Conservation (phyloP, 2,888 invertebrate species). For the Drosophila lutescens region DNA sequence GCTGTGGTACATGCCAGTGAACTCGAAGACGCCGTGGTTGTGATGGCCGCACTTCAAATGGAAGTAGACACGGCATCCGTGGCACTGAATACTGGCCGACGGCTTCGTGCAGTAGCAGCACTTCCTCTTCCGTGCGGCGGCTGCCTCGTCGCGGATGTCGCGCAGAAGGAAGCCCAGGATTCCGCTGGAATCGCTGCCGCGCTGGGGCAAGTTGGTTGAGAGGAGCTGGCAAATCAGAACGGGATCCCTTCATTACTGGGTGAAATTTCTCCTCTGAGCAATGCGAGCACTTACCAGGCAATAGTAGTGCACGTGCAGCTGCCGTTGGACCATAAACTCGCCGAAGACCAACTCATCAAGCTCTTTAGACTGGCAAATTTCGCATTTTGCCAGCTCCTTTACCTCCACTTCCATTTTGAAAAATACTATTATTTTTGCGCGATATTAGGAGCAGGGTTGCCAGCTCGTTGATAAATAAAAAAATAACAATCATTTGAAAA, state of each 20-base stretch:
- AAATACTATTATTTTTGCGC: too few species aligned
- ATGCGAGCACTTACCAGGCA: not conserved
- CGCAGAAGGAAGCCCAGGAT: constrained; percentile 1
- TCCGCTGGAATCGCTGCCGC: not conserved
- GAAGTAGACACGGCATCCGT: not conserved
- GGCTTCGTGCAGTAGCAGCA: not conserved
- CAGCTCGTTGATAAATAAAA: too few species aligned
- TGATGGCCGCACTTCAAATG: not conserved
- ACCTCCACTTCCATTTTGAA: not conserved
- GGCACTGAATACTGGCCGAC: not conserved
- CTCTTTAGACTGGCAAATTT: not conserved
- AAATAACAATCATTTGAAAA: too few species aligned
- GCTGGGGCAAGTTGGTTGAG: constrained; percentile 1
- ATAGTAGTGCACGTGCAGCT: constrained; percentile 1
- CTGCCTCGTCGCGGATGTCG: not conserved
- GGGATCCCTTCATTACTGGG: not conserved
- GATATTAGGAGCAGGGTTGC: too few species aligned
- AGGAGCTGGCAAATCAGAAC: not conserved
- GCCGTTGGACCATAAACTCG: not conserved
- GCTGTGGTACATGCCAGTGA: not conserved
- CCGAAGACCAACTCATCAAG: not conserved
- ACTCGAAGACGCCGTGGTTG: not conserved
- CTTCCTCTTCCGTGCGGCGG: not conserved
- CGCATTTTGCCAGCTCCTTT: not conserved
- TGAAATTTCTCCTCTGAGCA: not conserved